phyloP scores from a whole-genome alignment of 2,797 vertebrate species.

The Sebastes kiyomatsui region DNA sequence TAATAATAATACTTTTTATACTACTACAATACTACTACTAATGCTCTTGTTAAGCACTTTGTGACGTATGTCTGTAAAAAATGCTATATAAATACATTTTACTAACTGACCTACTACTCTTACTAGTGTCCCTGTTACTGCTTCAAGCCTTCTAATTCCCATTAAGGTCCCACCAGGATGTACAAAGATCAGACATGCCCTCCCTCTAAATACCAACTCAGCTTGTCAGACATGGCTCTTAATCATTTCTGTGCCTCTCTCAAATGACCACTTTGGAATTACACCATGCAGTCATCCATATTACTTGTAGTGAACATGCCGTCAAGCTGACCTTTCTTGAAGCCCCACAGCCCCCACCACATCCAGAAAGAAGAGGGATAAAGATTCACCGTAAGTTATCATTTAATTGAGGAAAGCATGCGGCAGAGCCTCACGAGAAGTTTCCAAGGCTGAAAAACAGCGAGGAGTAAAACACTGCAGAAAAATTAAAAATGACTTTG shows the following conservation, averaged over 20 bases:
- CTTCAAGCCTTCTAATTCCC: not conserved
- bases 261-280: constrained; percentile 35
- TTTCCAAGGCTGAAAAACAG: not conserved
- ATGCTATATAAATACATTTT: too few species aligned
- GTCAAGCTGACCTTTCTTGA: constrained; percentile 59
- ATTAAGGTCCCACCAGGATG: not conserved
- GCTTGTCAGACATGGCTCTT: constrained; percentile 15
- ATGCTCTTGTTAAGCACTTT: not conserved
- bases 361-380: constrained; percentile 1
- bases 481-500: not conserved
- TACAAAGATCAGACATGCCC: not conserved
- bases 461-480: not conserved
- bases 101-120: not conserved
- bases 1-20: not conserved
- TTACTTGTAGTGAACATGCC: constrained; percentile 31
- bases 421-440: not conserved
- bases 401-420: constrained; percentile 17
- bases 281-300: constrained; percentile 36
- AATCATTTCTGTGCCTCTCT: constrained; percentile 26
- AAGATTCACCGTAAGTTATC: constrained; percentile 15
- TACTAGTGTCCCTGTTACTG: not conserved
- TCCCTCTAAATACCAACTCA: constrained; percentile 30
- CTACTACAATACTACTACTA: not conserved
- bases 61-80: too few species aligned
- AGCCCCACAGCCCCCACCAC: constrained; percentile 16